These are phyloP conservation scores for Trichonephila clavipes DNA, from an alignment of 1,140 invertebrate genomes.

Conservation along the genomic window DNA sequence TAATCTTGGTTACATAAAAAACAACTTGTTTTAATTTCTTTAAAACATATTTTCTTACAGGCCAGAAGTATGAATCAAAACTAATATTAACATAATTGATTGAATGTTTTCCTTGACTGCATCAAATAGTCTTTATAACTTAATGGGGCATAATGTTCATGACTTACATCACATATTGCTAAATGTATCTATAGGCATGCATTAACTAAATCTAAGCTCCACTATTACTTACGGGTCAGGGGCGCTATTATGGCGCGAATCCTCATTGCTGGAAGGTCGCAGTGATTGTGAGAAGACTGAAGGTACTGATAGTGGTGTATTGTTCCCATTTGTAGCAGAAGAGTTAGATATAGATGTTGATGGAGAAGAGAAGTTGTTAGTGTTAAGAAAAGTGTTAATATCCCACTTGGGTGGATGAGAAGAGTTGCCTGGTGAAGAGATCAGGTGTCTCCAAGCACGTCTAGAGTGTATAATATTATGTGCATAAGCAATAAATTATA, in stretches of 20 bases:
- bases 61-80: too few species aligned
- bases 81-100: too few species aligned
- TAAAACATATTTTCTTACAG: too few species aligned
- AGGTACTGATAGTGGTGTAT: slow-evolving; percentile 37
- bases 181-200: too few species aligned
- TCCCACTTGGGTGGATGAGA: slow-evolving; percentile 60
- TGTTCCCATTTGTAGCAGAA: slow-evolving; percentile 38
- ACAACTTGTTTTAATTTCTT: too few species aligned
- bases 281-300: not conserved
- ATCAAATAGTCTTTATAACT: too few species aligned
- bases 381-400: slow-evolving; percentile 63
- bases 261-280: not conserved
- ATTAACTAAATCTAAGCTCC: too few species aligned
- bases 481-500: not conserved
- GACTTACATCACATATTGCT: too few species aligned
- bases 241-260: slow-evolving; percentile 47
- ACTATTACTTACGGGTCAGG: slow-evolving; percentile 62
- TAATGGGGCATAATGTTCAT: too few species aligned
- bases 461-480: slow-evolving; percentile 5
- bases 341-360: not conserved
- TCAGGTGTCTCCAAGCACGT: slow-evolving; percentile 66
- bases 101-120: too few species aligned
- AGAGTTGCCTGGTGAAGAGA: slow-evolving; percentile 58
- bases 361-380: slow-evolving; percentile 44
- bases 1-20: too few species aligned